A percentile compares a stretch with the other conserved stretches of the same genome.
Evolutionary conservation across 2,113 vertebrate genomes (phyloP).

Genomic region (Ranitomeya imitator): DNA sequence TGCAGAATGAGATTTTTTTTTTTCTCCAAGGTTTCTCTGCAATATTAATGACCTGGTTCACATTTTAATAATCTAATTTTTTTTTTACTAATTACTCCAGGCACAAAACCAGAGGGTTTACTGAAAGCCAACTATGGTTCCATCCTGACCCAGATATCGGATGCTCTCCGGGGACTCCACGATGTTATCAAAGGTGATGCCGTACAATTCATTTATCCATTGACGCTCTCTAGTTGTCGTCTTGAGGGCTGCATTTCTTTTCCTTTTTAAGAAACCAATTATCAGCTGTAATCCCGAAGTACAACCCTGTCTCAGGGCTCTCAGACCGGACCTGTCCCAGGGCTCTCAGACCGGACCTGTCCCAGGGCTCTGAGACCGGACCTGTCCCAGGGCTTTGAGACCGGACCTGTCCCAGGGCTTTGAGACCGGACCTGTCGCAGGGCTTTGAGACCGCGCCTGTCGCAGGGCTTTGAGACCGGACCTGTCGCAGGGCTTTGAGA

Average conservation of each 20-base stretch:
- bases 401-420: no score
- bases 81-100: conserved; percentile 63
- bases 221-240: not conserved
- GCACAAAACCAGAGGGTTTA: conserved; percentile 80
- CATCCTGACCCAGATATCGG: conserved; percentile 87
- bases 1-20: not conserved
- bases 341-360: not conserved
- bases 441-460: no score
- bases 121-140: conserved; percentile 84
- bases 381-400: no score
- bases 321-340: not conserved
- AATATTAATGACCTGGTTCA: conserved; percentile 44
- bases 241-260: not conserved
- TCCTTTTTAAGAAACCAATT: not conserved
- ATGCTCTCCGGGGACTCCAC: conserved; percentile 86
- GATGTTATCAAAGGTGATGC: conserved; percentile 86
- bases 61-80: conserved; percentile 34
- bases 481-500: no score
- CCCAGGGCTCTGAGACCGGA: not conserved
- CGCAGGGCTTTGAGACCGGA: no score
- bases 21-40: not conserved
- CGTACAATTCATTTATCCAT: no score
- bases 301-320: not conserved
- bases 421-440: no score
- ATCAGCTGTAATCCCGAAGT: not conserved